Conservation (phyloP, 1,140 invertebrate species). For the Lasioglossum baleicum region DNA sequence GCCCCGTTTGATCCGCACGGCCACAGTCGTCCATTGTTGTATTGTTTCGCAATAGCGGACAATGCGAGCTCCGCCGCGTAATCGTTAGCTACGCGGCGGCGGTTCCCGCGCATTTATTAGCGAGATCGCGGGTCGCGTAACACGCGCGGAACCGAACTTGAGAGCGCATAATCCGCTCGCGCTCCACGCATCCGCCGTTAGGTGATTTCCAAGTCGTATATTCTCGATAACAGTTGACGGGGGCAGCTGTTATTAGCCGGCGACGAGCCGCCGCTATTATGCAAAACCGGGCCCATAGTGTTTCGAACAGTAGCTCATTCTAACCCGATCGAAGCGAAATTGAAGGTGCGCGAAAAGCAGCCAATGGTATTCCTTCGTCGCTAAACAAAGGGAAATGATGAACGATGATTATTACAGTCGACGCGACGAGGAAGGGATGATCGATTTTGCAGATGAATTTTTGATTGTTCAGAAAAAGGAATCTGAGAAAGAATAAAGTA, state of each 20-base stretch:
- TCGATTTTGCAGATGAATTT: too few relatives aligned
- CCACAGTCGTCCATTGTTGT: constrained; percentile 17
- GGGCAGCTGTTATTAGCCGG: constrained; percentile 33
- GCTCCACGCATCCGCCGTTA: constrained; percentile 2
- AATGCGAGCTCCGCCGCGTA: constrained; percentile 16
- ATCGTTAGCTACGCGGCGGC: constrained; percentile 17
- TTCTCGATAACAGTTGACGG: constrained; percentile 21
- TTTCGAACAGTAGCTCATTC: too few relatives aligned
- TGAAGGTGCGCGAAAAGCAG: too few relatives aligned
- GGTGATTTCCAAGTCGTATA: constrained; percentile 26
- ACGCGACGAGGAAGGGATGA: too few relatives aligned
- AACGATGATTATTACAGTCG: too few relatives aligned
- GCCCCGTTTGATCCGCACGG: constrained; percentile 10
- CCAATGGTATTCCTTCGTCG: too few relatives aligned
- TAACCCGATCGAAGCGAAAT: too few relatives aligned
- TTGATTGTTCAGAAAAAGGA: too few relatives aligned
- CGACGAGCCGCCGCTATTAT: constrained; percentile 7
- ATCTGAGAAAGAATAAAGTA: too few relatives aligned
- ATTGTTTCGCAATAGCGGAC: constrained; percentile 34
- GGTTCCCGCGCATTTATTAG: constrained; percentile 25
- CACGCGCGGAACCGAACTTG: constrained; percentile 20
- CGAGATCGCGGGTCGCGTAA: neutral
- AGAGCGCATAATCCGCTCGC: constrained; percentile 32
- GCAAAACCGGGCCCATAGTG: constrained; percentile 9
- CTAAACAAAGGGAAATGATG: too few relatives aligned